Conservation (phyloP, 1,140 invertebrate genomes). For the Achatina immaculata region DNA sequence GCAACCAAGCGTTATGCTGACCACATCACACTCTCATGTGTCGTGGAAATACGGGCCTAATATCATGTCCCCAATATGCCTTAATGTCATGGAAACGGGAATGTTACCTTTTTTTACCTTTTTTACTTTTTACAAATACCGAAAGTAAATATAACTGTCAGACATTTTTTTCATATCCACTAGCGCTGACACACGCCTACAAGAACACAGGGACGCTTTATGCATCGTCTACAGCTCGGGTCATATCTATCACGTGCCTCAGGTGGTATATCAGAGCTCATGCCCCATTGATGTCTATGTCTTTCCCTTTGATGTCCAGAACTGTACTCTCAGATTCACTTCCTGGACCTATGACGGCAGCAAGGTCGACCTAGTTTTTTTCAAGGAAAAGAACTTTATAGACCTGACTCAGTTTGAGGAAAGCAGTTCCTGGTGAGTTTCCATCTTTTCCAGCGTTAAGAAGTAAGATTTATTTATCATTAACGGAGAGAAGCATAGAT, state of each 20-base stretch:
- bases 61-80: too few relatives aligned
- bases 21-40: too few relatives aligned
- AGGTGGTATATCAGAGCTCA: constrained; percentile 97
- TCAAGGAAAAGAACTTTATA: constrained; percentile 50
- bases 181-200: constrained; percentile 65
- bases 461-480: too few relatives aligned
- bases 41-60: too few relatives aligned
- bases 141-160: too few relatives aligned
- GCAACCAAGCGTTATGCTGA: too few relatives aligned
- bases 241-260: constrained; percentile 95
- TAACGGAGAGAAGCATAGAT: too few relatives aligned
- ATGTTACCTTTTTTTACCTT: too few relatives aligned
- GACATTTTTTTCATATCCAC: too few relatives aligned
- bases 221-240: constrained; percentile 81
- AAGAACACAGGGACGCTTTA: constrained; percentile 64
- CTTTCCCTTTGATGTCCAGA: constrained; percentile 69
- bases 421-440: constrained; percentile 66
- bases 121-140: too few relatives aligned
- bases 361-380: constrained; percentile 72
- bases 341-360: constrained; percentile 68
- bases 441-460: neutral
- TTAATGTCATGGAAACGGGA: too few relatives aligned
- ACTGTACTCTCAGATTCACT: constrained; percentile 66
- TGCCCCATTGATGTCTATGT: constrained; percentile 79
- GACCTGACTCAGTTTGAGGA: constrained; percentile 66